Percentiles rank a stretch among this genome's conserved stretches.
phyloP scores from a whole-genome alignment of 2,113 vertebrate species.

The Tychaedon coryphoeus region DNA sequence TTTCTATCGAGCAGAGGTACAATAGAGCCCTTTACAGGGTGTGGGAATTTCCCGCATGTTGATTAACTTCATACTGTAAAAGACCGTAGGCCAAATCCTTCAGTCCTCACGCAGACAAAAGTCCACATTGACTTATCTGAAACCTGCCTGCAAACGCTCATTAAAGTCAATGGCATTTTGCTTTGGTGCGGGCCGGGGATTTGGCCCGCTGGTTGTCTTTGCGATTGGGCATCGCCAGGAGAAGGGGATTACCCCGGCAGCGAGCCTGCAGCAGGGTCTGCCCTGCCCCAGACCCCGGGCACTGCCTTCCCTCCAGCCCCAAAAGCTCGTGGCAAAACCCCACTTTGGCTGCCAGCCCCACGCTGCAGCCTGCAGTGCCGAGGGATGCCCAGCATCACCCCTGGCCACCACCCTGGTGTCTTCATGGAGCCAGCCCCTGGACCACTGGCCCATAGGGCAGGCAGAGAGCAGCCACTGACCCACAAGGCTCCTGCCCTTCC shows the following conservation, averaged over 20 bases:
- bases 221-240: not conserved
- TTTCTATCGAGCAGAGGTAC: not conserved
- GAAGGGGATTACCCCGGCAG: not conserved
- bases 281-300: not conserved
- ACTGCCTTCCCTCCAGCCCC: not conserved
- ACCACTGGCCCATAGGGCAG: accelerated
- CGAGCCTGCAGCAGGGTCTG: not conserved
- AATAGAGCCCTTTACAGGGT: constrained; percentile 21
- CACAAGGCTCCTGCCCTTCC: not conserved
- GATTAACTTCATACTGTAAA: constrained; percentile 50
- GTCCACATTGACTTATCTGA: constrained; percentile 10
- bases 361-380: accelerated
- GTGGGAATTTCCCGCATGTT: constrained; percentile 54
- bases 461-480: not conserved
- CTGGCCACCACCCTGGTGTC: not conserved
- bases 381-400: not conserved
- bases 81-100: constrained; percentile 32
- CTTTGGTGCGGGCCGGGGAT: not conserved
- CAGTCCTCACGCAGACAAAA: constrained; percentile 4
- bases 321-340: not conserved
- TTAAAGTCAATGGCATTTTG: constrained; percentile 34
- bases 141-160: constrained; percentile 30
- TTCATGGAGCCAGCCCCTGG: accelerated
- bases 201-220: not conserved
- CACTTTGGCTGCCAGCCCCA: accelerated